Base-by-base conservation (phyloP, 2,888 invertebrate genomes). In the Habrosyne pyritoides region DNA sequence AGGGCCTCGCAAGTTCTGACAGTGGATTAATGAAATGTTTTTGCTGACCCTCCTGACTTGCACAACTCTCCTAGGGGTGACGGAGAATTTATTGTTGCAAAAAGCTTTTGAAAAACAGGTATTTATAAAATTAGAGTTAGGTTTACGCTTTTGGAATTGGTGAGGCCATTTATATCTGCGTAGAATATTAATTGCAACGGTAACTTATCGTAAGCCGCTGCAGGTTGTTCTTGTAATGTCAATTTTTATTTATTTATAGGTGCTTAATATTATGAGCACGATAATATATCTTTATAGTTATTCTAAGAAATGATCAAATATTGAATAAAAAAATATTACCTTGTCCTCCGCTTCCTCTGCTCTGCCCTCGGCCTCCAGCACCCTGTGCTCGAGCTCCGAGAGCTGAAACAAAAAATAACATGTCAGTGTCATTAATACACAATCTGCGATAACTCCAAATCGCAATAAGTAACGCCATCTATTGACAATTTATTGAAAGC, bases 291-390 rank as follows among this genome's bases (percentile, higher is more conserved):
- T 6, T 1, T 1, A 10, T 21, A n/a, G n/a, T 10, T 14, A 4
- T 10, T 18, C 18, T 21, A 18, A n/a, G 6, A 8, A 14, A 8
- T 21, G 10, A 22, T 47, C 26, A 22, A 12, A 21, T 49, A 10
- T 14, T 7, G 18, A 10, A 10, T 49, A 21, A 4, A 55, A 54
- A n/a, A n/a, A 33, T 10, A 55, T 89, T 94, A 98, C 98, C 97
- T 98, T 98, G 91, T 98, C 97, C 91, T 98, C 98, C 63, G 98
- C 98, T 89, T 97, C 97, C 83, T 98, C 98, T 53, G 98, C 98
- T 76, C 98, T 94, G 75, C 96, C 96, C 93, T 98, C 98, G 74
- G 98, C 98, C 89, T 98, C 98, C 89, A 97, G 94, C 84, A 98
- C 97, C 78, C 98, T 95, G 85, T 97, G 97, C 91, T 98, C 98